phyloP scores from a whole-genome alignment of 2,113 vertebrate genomes.

The Amia ocellicauda region DNA sequence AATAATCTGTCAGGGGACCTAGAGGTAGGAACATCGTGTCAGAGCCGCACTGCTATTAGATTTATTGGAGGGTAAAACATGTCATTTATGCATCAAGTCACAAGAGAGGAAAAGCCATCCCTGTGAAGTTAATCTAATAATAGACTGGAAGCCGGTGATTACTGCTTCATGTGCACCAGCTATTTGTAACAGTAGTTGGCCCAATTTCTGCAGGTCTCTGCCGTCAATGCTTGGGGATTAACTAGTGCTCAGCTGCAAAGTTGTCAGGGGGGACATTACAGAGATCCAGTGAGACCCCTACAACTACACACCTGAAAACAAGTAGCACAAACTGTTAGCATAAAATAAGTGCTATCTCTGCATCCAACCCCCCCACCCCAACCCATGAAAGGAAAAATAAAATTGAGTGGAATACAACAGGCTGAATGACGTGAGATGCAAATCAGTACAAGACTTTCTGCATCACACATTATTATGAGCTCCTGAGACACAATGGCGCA shows the following conservation, averaged over 20 bases:
- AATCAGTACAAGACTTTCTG: too few species aligned
- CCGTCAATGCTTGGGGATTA: slow-evolving; percentile 60
- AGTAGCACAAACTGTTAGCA: background rate
- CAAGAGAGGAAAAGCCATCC: slow-evolving; percentile 67
- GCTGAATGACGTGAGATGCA: too few species aligned
- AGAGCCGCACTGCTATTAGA: slow-evolving; percentile 61
- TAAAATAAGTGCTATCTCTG: too few species aligned
- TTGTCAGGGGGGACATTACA: slow-evolving; percentile 47
- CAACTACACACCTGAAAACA: background rate
- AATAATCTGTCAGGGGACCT: slow-evolving; percentile 64
- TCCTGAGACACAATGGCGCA: too few species aligned
- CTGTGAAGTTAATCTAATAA: slow-evolving; percentile 75
- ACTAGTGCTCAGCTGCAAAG: slow-evolving; percentile 51
- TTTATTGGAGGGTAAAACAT: slow-evolving; percentile 71
- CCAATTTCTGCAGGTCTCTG: slow-evolving; percentile 55
- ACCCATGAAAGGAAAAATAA: too few species aligned
- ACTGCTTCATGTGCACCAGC: slow-evolving; percentile 61
- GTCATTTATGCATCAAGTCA: slow-evolving; percentile 73
- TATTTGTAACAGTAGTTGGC: slow-evolving; percentile 62
- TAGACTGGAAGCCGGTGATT: slow-evolving; percentile 69
- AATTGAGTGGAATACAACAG: too few species aligned
- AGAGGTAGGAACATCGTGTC: slow-evolving; percentile 62
- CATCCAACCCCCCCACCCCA: background rate
- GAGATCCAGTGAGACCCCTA: slow-evolving; percentile 27
- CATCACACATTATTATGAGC: too few species aligned